Evolutionary conservation across 2,888 invertebrate species (phyloP).

Genomic region (Colostygia pectinataria): DNA sequence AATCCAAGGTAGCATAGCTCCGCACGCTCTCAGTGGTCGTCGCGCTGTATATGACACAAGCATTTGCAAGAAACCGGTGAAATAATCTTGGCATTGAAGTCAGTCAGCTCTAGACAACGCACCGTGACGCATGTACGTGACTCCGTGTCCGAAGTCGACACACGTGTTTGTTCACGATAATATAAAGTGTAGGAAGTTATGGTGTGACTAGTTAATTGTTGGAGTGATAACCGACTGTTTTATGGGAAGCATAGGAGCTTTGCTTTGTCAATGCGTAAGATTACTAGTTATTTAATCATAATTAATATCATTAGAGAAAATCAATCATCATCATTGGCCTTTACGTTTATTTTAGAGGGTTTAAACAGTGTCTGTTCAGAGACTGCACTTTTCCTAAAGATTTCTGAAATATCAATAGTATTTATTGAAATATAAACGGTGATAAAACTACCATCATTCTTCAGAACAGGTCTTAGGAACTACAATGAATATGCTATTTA

Average conservation of each 20-base stretch:
- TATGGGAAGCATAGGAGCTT: conserved; percentile 7
- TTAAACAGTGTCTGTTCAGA: too few relatives aligned
- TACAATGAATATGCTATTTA: too few relatives aligned
- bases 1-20: not conserved
- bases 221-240: conserved; percentile 4
- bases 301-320: too few relatives aligned
- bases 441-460: too few relatives aligned
- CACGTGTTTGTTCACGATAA: conserved; percentile 44
- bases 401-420: too few relatives aligned
- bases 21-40: not conserved
- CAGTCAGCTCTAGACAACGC: conserved; percentile 49
- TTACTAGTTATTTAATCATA: not conserved
- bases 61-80: conserved; percentile 54
- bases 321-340: too few relatives aligned
- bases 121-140: conserved; percentile 38
- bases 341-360: too few relatives aligned
- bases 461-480: too few relatives aligned
- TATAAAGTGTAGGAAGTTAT: conserved; percentile 28
- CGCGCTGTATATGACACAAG: conserved; percentile 52
- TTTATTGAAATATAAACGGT: too few relatives aligned
- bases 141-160: conserved; percentile 12
- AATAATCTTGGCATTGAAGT: conserved; percentile 46
- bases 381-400: too few relatives aligned
- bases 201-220: conserved; percentile 17
- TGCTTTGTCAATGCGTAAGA: conserved; percentile 28